phyloP scores from a whole-genome alignment of 2,888 invertebrate genomes.

The Ommatoiulus sabulosus region DNA sequence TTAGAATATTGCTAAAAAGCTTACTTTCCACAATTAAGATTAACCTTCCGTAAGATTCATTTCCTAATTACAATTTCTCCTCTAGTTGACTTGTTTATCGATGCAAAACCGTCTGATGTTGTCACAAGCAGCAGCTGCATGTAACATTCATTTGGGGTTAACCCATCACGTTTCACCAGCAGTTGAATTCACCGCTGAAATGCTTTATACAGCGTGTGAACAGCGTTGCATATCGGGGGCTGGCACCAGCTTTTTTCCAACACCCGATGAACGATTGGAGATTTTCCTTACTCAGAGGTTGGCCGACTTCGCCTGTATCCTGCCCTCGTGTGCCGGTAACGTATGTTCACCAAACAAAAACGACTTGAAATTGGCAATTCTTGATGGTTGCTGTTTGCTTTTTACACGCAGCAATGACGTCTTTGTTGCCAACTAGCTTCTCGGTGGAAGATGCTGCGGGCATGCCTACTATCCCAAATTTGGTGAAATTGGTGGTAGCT shows the following conservation, averaged over 20 bases:
- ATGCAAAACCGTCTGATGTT: background rate
- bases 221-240: background rate
- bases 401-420: background rate
- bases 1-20: no score
- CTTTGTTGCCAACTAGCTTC: background rate
- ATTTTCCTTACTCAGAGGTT: background rate
- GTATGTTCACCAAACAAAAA: background rate
- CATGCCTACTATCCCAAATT: background rate
- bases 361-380: background rate
- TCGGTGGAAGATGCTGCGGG: background rate
- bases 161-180: background rate
- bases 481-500: constrained; percentile 12
- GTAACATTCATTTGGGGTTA: background rate
- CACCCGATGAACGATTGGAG: background rate
- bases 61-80: background rate
- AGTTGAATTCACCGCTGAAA: background rate
- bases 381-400: background rate
- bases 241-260: background rate
- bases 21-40: no score
- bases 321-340: constrained; percentile 31
- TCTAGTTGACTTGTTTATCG: background rate
- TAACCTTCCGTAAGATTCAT: no score
- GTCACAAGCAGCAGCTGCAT: constrained; percentile 31
- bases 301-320: constrained; percentile 11
- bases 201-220: background rate